Conservation (phyloP, 2,888 invertebrate species). For the Ophion ventricosus region DNA sequence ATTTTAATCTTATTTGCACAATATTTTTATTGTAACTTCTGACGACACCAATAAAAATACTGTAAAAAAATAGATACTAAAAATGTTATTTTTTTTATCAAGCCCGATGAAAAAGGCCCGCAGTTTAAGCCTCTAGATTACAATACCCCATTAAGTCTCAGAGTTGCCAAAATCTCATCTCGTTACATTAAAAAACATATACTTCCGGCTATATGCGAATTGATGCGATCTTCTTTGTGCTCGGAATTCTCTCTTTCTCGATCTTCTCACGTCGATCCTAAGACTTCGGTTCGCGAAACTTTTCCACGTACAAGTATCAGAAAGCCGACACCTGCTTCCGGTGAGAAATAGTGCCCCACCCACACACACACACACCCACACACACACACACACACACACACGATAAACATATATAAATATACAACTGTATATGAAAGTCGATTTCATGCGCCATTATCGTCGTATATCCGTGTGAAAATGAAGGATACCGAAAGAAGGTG, state of each 20-base stretch:
- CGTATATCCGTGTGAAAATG: constrained; percentile 62
- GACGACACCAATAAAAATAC: too few relatives aligned
- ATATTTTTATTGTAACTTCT: too few relatives aligned
- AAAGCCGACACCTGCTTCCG: constrained; percentile 60
- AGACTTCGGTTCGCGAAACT: constrained; percentile 45
- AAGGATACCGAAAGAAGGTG: constrained; percentile 51
- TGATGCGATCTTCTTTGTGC: constrained; percentile 21
- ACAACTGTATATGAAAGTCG: constrained; percentile 19
- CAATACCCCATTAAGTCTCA: too few relatives aligned
- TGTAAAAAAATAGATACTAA: too few relatives aligned
- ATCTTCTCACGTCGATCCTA: constrained; percentile 36
- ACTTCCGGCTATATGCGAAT: not conserved
- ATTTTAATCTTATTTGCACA: too few relatives aligned
- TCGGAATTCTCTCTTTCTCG: constrained; percentile 21
- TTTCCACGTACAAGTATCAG: constrained; percentile 55
- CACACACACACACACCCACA: not conserved
- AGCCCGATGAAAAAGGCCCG: too few relatives aligned
- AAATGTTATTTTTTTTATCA: too few relatives aligned
- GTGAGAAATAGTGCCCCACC: constrained; percentile 7
- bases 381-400: not conserved
- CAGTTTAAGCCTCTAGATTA: too few relatives aligned
- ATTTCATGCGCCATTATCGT: constrained; percentile 62
- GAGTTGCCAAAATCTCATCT: too few relatives aligned
- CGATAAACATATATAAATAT: not conserved
- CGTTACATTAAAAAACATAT: constrained; percentile 25